Evolutionary conservation across 64 coral and sea anemone genomes (phyloP).

Genomic region (Montipora capricornis): DNA sequence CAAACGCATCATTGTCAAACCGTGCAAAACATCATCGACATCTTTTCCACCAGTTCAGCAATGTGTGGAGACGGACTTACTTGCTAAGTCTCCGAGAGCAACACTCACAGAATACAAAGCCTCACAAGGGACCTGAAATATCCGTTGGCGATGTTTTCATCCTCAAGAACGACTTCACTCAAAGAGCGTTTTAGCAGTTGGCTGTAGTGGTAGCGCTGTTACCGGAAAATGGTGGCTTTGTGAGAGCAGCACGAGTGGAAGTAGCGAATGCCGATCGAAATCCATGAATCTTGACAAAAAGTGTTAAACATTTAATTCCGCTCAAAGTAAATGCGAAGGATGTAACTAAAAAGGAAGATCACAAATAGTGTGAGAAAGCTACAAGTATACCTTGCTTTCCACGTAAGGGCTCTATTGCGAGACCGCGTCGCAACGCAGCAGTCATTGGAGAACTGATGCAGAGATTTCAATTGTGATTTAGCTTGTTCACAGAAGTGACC

Average conservation of each 20-base stretch:
- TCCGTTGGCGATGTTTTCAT: conserved; percentile 41
- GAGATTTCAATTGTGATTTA: no score
- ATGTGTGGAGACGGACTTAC: conserved; percentile 14
- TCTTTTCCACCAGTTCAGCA: conserved; percentile 30
- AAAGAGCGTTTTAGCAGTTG: conserved; percentile 32
- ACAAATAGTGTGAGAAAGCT: no score
- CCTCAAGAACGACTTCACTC: conserved; percentile 2
- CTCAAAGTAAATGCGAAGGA: neutral
- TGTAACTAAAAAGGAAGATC: no score
- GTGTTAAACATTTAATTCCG: neutral
- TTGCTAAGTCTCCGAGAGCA: conserved; percentile 20
- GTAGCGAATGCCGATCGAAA: no score
- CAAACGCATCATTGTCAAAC: neutral
- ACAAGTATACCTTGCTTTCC: no score
- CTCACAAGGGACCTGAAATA: neutral
- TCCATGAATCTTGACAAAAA: neutral
- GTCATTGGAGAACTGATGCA: no score
- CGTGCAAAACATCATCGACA: conserved; percentile 34
- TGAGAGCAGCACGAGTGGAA: no score
- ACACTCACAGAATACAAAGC: neutral
- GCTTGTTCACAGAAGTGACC: no score
- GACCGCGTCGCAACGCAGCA: no score
- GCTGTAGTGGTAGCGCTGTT: neutral
- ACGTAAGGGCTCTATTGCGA: no score
- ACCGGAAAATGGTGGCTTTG: no score